phyloP scores from a whole-genome alignment of 1,140 invertebrate genomes.

The Odontomachus brunneus region DNA sequence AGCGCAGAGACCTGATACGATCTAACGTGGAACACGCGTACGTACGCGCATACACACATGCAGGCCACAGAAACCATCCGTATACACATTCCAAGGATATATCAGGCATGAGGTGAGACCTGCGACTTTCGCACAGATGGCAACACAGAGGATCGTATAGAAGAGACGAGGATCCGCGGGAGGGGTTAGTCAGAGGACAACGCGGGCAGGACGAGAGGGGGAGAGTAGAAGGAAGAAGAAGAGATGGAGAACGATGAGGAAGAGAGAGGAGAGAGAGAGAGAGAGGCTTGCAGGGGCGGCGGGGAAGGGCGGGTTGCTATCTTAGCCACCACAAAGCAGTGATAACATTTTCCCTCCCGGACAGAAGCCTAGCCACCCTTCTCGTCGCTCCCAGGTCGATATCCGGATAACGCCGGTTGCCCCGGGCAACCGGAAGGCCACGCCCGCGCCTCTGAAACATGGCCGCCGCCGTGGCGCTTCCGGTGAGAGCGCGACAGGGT shows the following conservation, averaged over 20 bases:
- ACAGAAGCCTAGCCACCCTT: conserved; percentile 85
- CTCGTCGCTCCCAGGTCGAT: conserved; percentile 82
- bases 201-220: conserved; percentile 4
- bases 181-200: conserved; percentile 2
- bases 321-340: conserved; percentile 86
- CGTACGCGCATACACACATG: background rate
- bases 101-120: background rate
- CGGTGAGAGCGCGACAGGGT: conserved; percentile 24
- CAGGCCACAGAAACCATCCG: background rate
- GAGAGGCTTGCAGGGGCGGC: conserved; percentile 65
- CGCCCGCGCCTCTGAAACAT: conserved; percentile 83
- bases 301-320: conserved; percentile 82
- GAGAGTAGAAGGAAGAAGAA: background rate
- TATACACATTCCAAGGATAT: conserved; percentile 46
- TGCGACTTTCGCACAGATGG: conserved; percentile 24
- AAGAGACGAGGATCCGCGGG: conserved; percentile 27
- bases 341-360: conserved; percentile 86
- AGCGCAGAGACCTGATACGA: conserved; percentile 29
- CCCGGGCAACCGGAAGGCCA: conserved; percentile 82
- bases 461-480: conserved; percentile 70
- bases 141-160: conserved; percentile 22
- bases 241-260: background rate
- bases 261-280: conserved; percentile 38
- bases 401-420: conserved; percentile 83
- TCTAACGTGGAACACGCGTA: background rate